Percentiles rank a stretch among this genome's conserved stretches.
These are phyloP conservation scores for Orchestia grillus DNA, from an alignment of 1,140 invertebrate genomes.

Conservation along the genomic window DNA sequence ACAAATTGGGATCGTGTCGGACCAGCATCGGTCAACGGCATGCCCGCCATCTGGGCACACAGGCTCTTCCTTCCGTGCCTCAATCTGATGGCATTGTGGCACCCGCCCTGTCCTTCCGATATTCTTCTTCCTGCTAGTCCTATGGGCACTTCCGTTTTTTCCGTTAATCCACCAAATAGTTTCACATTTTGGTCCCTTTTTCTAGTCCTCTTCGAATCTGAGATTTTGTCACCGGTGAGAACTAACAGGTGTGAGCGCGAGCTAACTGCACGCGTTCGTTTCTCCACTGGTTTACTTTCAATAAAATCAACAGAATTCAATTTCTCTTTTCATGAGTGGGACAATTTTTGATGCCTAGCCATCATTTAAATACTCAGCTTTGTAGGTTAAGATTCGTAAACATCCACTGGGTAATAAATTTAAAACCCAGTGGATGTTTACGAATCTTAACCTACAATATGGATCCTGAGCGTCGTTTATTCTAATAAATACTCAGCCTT, in stretches of 20 bases:
- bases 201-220: not conserved
- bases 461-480: too few species aligned
- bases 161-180: not conserved
- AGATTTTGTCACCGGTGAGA: not conserved
- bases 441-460: too few species aligned
- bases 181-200: too few species aligned
- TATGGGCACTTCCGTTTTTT: not conserved
- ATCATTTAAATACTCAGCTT: not conserved
- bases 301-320: not conserved
- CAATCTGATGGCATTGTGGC: not conserved
- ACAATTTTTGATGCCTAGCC: not conserved
- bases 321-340: not conserved
- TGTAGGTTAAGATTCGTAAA: not conserved
- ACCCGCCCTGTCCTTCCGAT: not conserved
- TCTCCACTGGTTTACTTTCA: too few species aligned
- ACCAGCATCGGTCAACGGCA: not conserved
- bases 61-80: not conserved
- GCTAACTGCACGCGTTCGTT: too few species aligned
- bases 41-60: not conserved
- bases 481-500: too few species aligned
- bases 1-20: not conserved
- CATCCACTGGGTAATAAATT: too few species aligned
- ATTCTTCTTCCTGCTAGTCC: not conserved
- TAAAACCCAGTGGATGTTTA: too few species aligned
- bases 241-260: too few species aligned